Base-by-base conservation (phyloP, 2,113 vertebrate genomes). In the Pelusios castaneus region DNA sequence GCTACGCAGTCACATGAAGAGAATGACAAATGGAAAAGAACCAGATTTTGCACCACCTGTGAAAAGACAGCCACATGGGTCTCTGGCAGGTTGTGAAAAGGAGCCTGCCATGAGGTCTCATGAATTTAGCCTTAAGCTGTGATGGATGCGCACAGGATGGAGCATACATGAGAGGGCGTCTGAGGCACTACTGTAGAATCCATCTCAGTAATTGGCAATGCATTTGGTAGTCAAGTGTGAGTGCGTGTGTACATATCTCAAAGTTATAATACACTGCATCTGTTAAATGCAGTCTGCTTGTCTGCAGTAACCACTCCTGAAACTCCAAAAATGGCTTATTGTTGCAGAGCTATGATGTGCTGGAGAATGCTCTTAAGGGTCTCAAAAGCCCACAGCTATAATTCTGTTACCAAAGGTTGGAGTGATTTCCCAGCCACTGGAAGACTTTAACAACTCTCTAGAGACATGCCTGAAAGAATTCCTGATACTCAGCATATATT, bases 101-200 rank as follows among this genome's bases (percentile, higher is more conserved):
- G 55, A 43, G 34, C 38, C 12, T 10, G 6, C 83, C n/a, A 45
- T 25, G 5, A 56, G 55, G 22, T 1, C 45, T 76, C 7, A 24
- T 11, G 76, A 54, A 41, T 3, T 7, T 54, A 54, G 78, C 22
- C 19, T 78, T 3, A 13, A 67, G 56, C 17, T 6, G 8, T 51
- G 49, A 51, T 52, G 8, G 41, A 29, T 2, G 29, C 1, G 1
- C 3, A 1, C 3, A 1, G 1, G 3, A 5, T 0, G 58, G 49
- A 13, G 11, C 1, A 2, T 41, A 17, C 5, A 34, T 67, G 34
- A 67, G 67, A n/a, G 56, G 67, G 29, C 31, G 21, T 0, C 8
- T 1, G 47, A 16, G 38, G 34, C 17, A 29, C 19, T 8, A 41
- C 73, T 1, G 0, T 2, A 0, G n/a, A 14, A 5, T 54, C 2